Evolutionary conservation across 2,888 invertebrate genomes (phyloP).

Genomic region (Melolontha melolontha): DNA sequence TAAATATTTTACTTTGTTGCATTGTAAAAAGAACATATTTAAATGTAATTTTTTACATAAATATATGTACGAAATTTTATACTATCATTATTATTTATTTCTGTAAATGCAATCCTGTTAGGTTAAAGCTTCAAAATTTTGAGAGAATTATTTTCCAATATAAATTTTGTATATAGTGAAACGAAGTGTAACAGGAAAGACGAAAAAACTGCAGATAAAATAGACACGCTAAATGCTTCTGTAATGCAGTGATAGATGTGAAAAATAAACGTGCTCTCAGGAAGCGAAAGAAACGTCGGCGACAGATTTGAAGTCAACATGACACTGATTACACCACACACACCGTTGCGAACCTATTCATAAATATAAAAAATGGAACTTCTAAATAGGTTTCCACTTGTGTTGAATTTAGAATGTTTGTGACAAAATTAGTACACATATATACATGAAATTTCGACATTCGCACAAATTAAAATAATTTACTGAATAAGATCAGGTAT

Average conservation of each 20-base stretch:
- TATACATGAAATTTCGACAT: background rate
- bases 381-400: constrained; percentile 8
- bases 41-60: too few relatives aligned
- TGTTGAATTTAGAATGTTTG: constrained; percentile 3
- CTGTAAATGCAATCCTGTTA: too few relatives aligned
- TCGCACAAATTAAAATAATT: background rate
- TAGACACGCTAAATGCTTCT: constrained; percentile 37
- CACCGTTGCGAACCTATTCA: constrained; percentile 31
- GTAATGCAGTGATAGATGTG: constrained; percentile 44
- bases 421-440: constrained; percentile 14
- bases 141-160: too few relatives aligned
- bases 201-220: constrained; percentile 33
- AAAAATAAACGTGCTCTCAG: constrained; percentile 38
- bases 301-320: constrained; percentile 45
- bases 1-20: too few relatives aligned
- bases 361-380: constrained; percentile 5
- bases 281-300: constrained; percentile 42
- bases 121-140: too few relatives aligned
- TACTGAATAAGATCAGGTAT: too few relatives aligned
- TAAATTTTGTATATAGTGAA: background rate
- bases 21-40: too few relatives aligned
- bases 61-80: too few relatives aligned
- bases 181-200: constrained; percentile 21
- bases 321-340: constrained; percentile 46
- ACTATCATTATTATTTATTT: too few relatives aligned